Percentiles rank a stretch among this genome's conserved stretches.
These are phyloP conservation scores for Drosophila gunungcola DNA, from an alignment of 1,140 invertebrate genomes.

Conservation along the genomic window DNA sequence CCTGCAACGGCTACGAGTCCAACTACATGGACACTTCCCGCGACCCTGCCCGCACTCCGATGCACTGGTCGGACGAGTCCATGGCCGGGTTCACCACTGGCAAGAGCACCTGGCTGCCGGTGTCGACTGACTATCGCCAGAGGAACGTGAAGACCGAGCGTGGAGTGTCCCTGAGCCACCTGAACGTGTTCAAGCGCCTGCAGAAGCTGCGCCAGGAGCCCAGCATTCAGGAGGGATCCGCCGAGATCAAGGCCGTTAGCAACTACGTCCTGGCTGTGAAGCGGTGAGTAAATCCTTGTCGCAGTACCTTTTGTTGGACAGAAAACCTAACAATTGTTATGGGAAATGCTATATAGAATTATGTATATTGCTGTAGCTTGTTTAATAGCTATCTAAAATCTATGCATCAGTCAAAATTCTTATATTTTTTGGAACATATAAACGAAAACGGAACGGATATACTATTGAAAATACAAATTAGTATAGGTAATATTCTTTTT, in stretches of 20 bases:
- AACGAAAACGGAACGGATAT: no score
- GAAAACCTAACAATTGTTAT: no score
- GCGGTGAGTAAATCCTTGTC: constrained; percentile 51
- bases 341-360: no score
- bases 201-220: constrained; percentile 61
- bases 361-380: no score
- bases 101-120: constrained; percentile 88
- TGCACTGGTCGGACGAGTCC: constrained; percentile 89
- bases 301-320: no score
- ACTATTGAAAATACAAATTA: no score
- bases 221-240: constrained; percentile 68
- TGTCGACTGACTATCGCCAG: constrained; percentile 86
- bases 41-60: constrained; percentile 90
- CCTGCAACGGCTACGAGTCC: constrained; percentile 86
- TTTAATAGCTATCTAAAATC: no score
- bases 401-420: no score
- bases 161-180: constrained; percentile 59
- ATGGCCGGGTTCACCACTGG: constrained; percentile 83
- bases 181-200: constrained; percentile 75
- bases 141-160: constrained; percentile 85
- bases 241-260: constrained; percentile 68
- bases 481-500: no score
- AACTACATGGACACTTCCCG: constrained; percentile 85
- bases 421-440: no score
- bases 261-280: constrained; percentile 73